phyloP scores from a whole-genome alignment of 2,797 vertebrate genomes.

The Chelmon rostratus region DNA sequence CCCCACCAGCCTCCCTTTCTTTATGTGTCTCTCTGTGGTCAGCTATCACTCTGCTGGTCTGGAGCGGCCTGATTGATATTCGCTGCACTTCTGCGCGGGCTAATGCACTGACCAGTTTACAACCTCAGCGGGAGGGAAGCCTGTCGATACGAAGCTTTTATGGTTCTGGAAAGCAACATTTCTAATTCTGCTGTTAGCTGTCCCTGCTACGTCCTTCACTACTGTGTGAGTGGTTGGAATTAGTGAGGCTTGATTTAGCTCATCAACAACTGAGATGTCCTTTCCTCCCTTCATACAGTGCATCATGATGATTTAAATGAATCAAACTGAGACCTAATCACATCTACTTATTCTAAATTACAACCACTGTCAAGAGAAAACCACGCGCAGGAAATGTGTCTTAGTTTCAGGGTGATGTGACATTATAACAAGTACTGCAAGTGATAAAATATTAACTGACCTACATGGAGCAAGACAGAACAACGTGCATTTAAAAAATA shows the following conservation, averaged over 20 bases:
- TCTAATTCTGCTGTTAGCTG: conserved; percentile 13
- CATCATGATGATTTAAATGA: not conserved
- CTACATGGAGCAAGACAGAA: conserved; percentile 4
- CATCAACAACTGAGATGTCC: not conserved
- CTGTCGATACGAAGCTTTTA: conserved; percentile 56
- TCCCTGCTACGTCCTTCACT: not conserved
- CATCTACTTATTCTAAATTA: not conserved
- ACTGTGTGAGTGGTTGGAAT: conserved; percentile 11
- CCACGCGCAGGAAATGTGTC: not conserved
- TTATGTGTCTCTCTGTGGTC: conserved; percentile 28
- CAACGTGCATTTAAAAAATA: conserved; percentile 30
- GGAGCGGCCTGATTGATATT: conserved; percentile 67
- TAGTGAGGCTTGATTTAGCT: not conserved
- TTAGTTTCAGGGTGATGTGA: not conserved
- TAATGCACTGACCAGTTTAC: conserved; percentile 62
- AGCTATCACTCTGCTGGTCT: conserved; percentile 42
- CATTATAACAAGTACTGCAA: conserved; percentile 14
- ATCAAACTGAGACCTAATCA: conserved; percentile 9
- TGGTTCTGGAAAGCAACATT: conserved; percentile 42
- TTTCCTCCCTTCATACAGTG: not conserved
- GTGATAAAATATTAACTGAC: conserved; percentile 46
- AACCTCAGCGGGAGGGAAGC: conserved; percentile 65
- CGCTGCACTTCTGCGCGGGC: conserved; percentile 53
- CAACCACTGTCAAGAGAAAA: not conserved
- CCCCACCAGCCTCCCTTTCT: conserved; percentile 6